Conservation (phyloP, 2,888 invertebrate species). For the Aphidius colemani region DNA sequence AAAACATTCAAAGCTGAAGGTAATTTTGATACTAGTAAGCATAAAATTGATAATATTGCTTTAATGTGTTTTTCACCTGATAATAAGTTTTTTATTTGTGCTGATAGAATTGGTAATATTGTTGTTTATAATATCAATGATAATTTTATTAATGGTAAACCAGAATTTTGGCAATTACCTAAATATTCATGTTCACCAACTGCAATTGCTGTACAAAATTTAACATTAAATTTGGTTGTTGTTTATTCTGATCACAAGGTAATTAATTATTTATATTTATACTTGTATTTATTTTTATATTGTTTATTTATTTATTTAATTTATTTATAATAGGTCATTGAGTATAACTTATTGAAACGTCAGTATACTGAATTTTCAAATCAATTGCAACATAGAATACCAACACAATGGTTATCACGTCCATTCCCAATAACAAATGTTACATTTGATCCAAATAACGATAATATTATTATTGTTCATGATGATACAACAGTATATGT, state of each 20-base stretch:
- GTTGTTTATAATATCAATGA: constrained; percentile 66
- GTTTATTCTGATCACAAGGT: constrained; percentile 83
- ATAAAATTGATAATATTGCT: constrained; percentile 43
- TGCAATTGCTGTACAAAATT: constrained; percentile 71
- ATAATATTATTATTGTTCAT: constrained; percentile 72
- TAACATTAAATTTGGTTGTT: constrained; percentile 67
- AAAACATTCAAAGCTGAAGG: constrained; percentile 42
- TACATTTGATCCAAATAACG: constrained; percentile 66
- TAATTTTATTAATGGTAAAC: constrained; percentile 36
- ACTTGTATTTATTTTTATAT: background rate
- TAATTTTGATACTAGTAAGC: constrained; percentile 43
- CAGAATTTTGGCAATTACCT: constrained; percentile 68
- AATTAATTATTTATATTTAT: constrained; percentile 19
- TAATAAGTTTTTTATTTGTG: constrained; percentile 69
- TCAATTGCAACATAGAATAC: constrained; percentile 62
- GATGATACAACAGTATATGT: constrained; percentile 74
- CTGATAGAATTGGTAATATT: constrained; percentile 70
- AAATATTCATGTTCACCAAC: constrained; percentile 73
- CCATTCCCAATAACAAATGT: constrained; percentile 68
- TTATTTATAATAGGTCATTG: constrained; percentile 67
- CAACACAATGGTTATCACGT: constrained; percentile 66
- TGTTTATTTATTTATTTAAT: background rate
- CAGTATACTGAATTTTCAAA: constrained; percentile 71
- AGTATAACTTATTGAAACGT: constrained; percentile 71
- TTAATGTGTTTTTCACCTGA: constrained; percentile 57